A percentile compares a stretch with the other conserved stretches of the same genome.
phyloP scores from a whole-genome alignment of 2,888 invertebrate species.

The Galerucella pusilla region DNA sequence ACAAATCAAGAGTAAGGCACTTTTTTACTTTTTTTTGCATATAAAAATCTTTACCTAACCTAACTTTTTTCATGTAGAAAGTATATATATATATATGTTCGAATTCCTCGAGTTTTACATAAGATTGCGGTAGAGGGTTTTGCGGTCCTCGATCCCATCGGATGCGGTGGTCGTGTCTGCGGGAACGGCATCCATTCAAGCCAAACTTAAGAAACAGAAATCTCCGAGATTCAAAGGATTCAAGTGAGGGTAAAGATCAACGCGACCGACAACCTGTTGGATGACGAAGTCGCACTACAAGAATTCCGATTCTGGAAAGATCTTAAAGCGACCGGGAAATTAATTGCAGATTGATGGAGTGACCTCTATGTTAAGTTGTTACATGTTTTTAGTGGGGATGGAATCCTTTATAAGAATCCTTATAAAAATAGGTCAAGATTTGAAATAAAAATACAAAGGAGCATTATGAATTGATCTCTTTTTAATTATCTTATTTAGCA shows the following conservation, averaged over 20 bases:
- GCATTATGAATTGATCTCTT: too few species aligned
- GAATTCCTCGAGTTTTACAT: constrained; percentile 54
- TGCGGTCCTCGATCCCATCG: constrained; percentile 46
- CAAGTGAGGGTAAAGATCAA: constrained; percentile 57
- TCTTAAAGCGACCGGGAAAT: constrained; percentile 27
- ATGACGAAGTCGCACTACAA: constrained; percentile 19
- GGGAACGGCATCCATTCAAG: constrained; percentile 41
- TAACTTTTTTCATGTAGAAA: neutral
- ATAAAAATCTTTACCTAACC: neutral
- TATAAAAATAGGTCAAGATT: too few species aligned
- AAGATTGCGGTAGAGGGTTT: constrained; percentile 50
- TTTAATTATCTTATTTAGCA: too few species aligned
- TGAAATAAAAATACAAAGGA: too few species aligned
- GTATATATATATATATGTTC: neutral
- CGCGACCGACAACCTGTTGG: constrained; percentile 54
- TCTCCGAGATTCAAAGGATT: constrained; percentile 57
- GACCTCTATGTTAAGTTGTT: constrained; percentile 25
- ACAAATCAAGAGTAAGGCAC: neutral
- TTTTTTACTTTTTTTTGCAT: too few species aligned
- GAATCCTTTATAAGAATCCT: too few species aligned
- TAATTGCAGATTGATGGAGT: constrained; percentile 30
- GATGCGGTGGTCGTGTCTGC: constrained; percentile 34
- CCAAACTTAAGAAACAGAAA: constrained; percentile 57
- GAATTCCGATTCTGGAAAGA: constrained; percentile 24
- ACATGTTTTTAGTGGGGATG: constrained; percentile 24